Percentiles rank a stretch among this genome's conserved stretches.
Conservation (phyloP, 2,888 invertebrate genomes). For the Metellina segmentata region DNA sequence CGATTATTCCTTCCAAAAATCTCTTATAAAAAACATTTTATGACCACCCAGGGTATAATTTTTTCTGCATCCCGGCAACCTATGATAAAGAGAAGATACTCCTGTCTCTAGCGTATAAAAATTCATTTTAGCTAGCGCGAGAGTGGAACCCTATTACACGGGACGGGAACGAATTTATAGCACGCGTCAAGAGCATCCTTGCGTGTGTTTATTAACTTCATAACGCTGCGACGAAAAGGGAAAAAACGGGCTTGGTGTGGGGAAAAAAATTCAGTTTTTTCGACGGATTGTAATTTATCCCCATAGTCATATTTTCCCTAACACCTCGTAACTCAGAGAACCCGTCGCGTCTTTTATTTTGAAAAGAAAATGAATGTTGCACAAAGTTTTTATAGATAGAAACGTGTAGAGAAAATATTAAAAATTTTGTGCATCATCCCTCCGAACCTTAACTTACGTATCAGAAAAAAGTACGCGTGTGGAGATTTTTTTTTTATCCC, state of each 20-base stretch:
- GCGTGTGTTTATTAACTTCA: conserved; percentile 73
- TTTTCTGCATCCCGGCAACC: not conserved
- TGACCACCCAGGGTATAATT: not conserved
- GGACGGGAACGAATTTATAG: conserved; percentile 62
- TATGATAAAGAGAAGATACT: not conserved
- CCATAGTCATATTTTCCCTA: conserved; percentile 28
- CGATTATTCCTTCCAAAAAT: not conserved
- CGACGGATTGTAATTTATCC: conserved; percentile 71
- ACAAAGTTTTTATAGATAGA: conserved; percentile 50
- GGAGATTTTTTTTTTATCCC: not conserved
- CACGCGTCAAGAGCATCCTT: conserved; percentile 55
- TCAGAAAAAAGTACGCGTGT: conserved; percentile 14
- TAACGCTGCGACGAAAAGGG: conserved; percentile 42
- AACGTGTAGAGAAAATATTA: not conserved
- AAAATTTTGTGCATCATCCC: conserved; percentile 14
- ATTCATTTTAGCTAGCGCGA: conserved; percentile 58
- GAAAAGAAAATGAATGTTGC: conserved; percentile 17
- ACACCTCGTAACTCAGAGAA: conserved; percentile 36
- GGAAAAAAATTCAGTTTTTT: conserved; percentile 62
- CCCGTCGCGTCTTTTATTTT: not conserved
- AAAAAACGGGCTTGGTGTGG: not conserved
- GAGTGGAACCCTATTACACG: conserved; percentile 52
- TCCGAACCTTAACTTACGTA: conserved; percentile 18
- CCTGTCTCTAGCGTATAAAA: conserved; percentile 39
- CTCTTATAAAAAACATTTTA: not conserved